These are phyloP conservation scores for Alauda arvensis DNA, from an alignment of 2,797 vertebrate species.

Conservation along the genomic window DNA sequence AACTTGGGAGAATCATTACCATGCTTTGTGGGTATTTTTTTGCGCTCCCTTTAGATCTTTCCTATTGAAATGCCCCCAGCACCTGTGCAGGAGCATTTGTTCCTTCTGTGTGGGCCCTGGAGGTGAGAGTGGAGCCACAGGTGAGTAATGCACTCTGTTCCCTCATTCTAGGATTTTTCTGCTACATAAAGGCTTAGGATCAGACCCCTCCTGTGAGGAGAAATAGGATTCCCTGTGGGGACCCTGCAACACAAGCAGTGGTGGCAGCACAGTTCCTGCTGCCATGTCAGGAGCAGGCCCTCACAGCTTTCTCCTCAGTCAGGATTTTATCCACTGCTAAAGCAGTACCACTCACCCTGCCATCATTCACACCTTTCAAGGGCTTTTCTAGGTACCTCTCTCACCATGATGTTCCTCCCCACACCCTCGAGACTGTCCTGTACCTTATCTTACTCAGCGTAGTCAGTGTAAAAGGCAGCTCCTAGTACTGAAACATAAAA, in stretches of 20 bases:
- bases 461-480: neutral
- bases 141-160: neutral
- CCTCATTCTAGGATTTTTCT: neutral
- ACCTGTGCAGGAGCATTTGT: rapidly evolving
- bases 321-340: neutral
- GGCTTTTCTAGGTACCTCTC: neutral
- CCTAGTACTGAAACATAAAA: neutral
- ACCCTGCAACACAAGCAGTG: rapidly evolving
- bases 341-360: neutral
- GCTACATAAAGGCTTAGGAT: neutral
- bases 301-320: neutral
- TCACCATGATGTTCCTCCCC: neutral
- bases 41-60: neutral
- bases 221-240: rapidly evolving
- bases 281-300: rapidly evolving
- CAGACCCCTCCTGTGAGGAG: neutral
- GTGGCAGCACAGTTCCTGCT: neutral
- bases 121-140: neutral
- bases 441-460: neutral
- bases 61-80: neutral
- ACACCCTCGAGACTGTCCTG: neutral
- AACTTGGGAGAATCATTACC: neutral
- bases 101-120: neutral
- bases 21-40: neutral
- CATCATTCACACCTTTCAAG: neutral